Conservation (phyloP, 2,113 vertebrate genomes). For the Dinomys branickii region DNA sequence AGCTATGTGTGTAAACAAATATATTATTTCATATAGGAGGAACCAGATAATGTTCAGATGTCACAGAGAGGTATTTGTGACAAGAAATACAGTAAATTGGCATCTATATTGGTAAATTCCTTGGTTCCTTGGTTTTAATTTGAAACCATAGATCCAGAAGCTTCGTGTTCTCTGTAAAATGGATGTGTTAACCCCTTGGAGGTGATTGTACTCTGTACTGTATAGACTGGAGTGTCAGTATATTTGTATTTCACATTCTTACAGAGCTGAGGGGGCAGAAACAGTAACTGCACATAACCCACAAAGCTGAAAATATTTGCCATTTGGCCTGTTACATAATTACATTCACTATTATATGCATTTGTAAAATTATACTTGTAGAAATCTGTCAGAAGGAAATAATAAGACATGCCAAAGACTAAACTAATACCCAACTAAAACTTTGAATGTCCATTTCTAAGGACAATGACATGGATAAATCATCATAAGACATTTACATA, state of each 20-base stretch:
- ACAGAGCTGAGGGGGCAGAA: neutral
- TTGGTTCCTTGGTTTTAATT: neutral
- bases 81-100: neutral
- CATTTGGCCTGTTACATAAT: neutral
- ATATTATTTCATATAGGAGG: neutral
- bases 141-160: neutral
- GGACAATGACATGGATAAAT: neutral
- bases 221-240: neutral
- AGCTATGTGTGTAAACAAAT: neutral
- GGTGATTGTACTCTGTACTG: neutral
- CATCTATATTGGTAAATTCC: neutral
- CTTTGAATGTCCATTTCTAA: slow-evolving; percentile 24
- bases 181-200: neutral
- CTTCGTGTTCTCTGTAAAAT: neutral
- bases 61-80: neutral
- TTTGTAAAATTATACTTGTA: neutral
- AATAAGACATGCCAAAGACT: neutral
- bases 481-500: neutral
- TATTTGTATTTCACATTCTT: neutral
- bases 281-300: neutral
- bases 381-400: slow-evolving; percentile 5
- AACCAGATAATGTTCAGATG: neutral
- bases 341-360: neutral
- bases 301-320: neutral
- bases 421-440: neutral